phyloP scores from a whole-genome alignment of 2,113 vertebrate species.

The Ammodytes marinus region DNA sequence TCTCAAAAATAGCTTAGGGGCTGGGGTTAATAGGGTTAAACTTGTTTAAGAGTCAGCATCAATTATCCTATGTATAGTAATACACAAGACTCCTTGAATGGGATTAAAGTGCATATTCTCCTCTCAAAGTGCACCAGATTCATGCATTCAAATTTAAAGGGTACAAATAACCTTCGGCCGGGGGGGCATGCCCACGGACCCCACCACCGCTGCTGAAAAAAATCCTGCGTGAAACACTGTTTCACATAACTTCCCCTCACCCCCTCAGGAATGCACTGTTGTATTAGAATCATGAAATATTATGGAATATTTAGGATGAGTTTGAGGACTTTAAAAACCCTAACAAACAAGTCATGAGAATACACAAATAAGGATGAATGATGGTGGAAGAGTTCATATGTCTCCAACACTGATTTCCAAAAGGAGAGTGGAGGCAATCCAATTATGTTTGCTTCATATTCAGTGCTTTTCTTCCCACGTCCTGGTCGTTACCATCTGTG shows the following conservation, averaged over 20 bases:
- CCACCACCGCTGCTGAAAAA: too few relatives aligned
- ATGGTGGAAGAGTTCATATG: conserved; percentile 24
- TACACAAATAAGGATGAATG: conserved; percentile 26
- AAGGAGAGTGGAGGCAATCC: conserved; percentile 8
- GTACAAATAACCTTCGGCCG: too few relatives aligned
- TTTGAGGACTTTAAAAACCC: conserved; percentile 21
- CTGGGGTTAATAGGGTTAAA: too few relatives aligned
- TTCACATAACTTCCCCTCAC: conserved; percentile 35
- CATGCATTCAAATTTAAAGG: too few relatives aligned
- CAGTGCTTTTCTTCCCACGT: conserved; percentile 12
- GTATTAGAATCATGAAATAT: conserved; percentile 52
- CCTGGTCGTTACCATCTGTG: conserved; percentile 13
- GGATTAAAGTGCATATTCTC: too few relatives aligned
- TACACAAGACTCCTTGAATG: too few relatives aligned
- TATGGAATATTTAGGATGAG: conserved; percentile 28
- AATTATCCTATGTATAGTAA: too few relatives aligned
- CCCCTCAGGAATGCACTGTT: conserved; percentile 26
- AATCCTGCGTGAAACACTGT: neutral
- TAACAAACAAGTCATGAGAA: conserved; percentile 28
- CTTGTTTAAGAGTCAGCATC: too few relatives aligned
- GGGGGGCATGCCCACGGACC: too few relatives aligned
- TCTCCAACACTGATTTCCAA: conserved; percentile 21
- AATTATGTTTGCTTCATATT: conserved; percentile 23
- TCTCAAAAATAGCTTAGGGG: too few relatives aligned
- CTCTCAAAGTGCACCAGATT: too few relatives aligned